Evolutionary conservation across 2,113 vertebrate species (phyloP).

Genomic region (Thalassarche chlororhynchos): DNA sequence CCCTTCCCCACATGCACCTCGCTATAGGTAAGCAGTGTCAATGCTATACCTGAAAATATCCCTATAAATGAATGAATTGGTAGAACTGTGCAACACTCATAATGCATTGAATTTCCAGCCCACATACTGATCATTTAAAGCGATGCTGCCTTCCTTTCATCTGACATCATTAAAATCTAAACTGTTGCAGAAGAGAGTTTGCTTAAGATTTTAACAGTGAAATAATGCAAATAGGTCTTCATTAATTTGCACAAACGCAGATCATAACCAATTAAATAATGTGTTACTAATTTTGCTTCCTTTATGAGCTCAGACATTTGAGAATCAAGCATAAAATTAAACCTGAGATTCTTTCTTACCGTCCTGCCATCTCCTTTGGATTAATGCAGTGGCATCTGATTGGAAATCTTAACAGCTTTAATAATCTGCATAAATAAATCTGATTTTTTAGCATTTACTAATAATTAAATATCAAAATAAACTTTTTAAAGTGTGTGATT

Average conservation of each 20-base stretch:
- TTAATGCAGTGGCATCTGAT: slow-evolving; percentile 66
- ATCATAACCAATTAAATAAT: slow-evolving; percentile 9
- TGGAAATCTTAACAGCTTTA: slow-evolving; percentile 55
- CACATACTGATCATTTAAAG: neutral
- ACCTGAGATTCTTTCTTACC: slow-evolving; percentile 45
- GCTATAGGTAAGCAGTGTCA: neutral
- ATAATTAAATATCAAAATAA: slow-evolving; percentile 64
- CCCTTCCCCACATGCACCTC: neutral
- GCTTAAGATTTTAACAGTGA: slow-evolving; percentile 1
- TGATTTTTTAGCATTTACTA: slow-evolving; percentile 66
- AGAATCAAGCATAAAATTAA: slow-evolving; percentile 49
- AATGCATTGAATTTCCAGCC: neutral
- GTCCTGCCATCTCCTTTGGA: slow-evolving; percentile 50
- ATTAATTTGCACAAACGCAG: slow-evolving; percentile 23
- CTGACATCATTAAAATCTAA: neutral
- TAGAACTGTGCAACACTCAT: neutral
- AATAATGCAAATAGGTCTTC: neutral
- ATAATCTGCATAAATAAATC: slow-evolving; percentile 58
- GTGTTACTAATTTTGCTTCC: slow-evolving; percentile 57
- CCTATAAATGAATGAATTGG: neutral
- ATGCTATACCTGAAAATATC: neutral
- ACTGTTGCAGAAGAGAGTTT: neutral
- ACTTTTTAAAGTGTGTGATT: slow-evolving; percentile 25
- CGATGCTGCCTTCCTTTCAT: neutral
- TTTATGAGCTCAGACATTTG: slow-evolving; percentile 26